Percentiles rank a stretch among this genome's conserved stretches.
Conservation (phyloP, 2,888 invertebrate species). For the Cephus rjabovi region DNA sequence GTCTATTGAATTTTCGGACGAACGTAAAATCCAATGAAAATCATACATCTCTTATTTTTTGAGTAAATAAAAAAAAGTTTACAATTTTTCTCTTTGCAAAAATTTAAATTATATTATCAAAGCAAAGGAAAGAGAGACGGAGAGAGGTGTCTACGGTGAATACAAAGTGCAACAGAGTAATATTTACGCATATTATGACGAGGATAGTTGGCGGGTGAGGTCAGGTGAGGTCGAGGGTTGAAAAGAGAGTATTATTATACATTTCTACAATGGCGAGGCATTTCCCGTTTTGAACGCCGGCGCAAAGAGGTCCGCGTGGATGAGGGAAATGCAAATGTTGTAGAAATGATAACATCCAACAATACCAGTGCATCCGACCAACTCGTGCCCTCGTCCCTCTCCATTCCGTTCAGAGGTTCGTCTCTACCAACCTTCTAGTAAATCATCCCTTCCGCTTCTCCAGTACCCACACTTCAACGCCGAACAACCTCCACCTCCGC, state of each 20-base stretch:
- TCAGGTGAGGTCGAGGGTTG: background rate
- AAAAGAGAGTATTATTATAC: background rate
- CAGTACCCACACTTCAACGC: background rate
- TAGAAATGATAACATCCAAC: constrained; percentile 9
- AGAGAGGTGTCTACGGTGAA: background rate
- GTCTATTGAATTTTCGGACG: background rate
- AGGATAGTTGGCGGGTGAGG: background rate
- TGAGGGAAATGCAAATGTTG: constrained; percentile 7
- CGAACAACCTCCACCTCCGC: background rate
- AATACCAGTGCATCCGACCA: constrained; percentile 5
- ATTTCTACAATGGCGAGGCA: background rate
- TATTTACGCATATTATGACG: background rate
- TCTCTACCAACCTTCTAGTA: background rate
- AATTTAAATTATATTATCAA: background rate
- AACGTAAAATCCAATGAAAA: background rate
- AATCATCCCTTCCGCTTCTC: background rate
- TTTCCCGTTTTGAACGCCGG: constrained; percentile 4
- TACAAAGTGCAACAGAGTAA: background rate
- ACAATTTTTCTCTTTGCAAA: background rate
- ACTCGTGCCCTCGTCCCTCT: background rate
- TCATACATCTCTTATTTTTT: background rate
- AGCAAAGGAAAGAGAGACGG: background rate
- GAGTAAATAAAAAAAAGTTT: too few relatives aligned
- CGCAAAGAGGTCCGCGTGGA: constrained; percentile 7
- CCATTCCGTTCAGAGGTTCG: background rate